phyloP scores from a whole-genome alignment of 2,888 invertebrate species.

The Tetranychus piercei region DNA sequence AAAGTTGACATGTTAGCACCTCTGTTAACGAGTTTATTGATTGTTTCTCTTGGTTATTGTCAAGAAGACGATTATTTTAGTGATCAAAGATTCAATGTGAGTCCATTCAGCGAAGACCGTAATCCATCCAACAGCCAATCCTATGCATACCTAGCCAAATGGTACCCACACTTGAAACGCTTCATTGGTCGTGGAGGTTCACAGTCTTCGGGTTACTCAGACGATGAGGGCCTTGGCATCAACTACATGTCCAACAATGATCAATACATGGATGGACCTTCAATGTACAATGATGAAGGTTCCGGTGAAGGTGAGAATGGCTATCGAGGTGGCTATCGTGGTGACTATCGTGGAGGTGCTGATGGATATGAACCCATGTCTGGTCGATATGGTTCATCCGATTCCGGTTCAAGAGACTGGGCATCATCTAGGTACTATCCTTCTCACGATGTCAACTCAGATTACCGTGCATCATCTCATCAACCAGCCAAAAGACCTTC shows the following conservation, averaged over 20 bases:
- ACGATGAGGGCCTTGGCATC: background rate
- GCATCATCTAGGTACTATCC: background rate
- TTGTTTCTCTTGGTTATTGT: background rate
- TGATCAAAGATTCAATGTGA: background rate
- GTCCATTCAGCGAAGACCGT: background rate
- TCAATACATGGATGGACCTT: background rate
- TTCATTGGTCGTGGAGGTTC: background rate
- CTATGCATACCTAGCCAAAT: background rate
- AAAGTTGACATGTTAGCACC: background rate
- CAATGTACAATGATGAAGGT: background rate
- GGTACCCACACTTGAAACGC: background rate
- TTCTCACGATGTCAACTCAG: background rate
- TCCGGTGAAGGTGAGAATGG: background rate
- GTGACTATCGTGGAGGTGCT: background rate
- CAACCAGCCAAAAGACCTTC: background rate
- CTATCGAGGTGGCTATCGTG: background rate
- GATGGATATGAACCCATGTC: background rate
- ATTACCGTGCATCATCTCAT: background rate
- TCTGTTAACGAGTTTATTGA: background rate
- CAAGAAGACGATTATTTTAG: background rate
- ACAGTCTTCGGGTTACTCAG: background rate
- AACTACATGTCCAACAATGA: background rate
- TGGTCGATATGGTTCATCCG: background rate
- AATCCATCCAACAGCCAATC: background rate
- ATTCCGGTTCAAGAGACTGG: background rate